These are phyloP conservation scores for Heliconius cydno DNA, from an alignment of 2,888 invertebrate genomes.

Conservation along the genomic window DNA sequence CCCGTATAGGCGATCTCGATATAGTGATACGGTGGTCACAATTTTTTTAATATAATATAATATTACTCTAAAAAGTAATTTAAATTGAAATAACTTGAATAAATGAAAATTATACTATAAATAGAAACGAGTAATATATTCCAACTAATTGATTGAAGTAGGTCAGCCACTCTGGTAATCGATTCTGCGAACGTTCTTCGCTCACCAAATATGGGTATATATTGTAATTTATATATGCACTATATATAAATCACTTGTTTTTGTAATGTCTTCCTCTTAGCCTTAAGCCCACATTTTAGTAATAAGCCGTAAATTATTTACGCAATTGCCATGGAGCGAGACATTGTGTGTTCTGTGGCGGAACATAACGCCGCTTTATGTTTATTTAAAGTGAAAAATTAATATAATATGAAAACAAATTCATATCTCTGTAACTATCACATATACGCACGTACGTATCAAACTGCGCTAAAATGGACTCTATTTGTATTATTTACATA, in stretches of 20 bases:
- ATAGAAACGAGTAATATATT: slow-evolving; percentile 7
- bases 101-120: not conserved
- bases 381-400: no score
- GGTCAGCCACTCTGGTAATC: slow-evolving; percentile 10
- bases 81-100: no score
- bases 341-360: not conserved
- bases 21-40: no score
- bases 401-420: no score
- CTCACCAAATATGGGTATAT: slow-evolving; percentile 16
- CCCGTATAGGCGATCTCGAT: no score
- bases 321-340: not conserved
- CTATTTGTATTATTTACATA: no score
- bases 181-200: slow-evolving; percentile 22
- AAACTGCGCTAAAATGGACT: no score
- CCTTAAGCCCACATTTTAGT: not conserved
- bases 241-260: slow-evolving; percentile 20
- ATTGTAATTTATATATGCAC: slow-evolving; percentile 18
- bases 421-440: no score
- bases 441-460: no score
- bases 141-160: slow-evolving; percentile 16
- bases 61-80: no score
- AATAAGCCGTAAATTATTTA: not conserved
- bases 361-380: not conserved
- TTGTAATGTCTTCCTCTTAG: slow-evolving; percentile 13
- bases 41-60: no score